phyloP scores from a whole-genome alignment of 2,113 vertebrate genomes.

The Limnothrissa miodon region DNA sequence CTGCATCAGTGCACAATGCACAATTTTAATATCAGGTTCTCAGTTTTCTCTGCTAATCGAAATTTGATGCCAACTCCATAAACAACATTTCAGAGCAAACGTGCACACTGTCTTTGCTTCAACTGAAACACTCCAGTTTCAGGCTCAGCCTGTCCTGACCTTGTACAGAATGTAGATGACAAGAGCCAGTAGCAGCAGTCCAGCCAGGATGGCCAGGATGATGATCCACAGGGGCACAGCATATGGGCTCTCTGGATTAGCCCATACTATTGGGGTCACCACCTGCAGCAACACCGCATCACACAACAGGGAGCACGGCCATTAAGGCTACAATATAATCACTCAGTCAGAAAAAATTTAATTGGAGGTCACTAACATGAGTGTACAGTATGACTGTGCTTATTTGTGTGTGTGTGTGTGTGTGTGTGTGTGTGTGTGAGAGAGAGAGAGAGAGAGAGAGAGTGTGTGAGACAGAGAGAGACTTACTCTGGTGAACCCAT shows the following conservation, averaged over 20 bases:
- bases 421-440: too few relatives aligned
- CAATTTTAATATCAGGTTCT: too few relatives aligned
- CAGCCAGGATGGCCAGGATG: slow-evolving; percentile 85
- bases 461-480: background rate
- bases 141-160: slow-evolving; percentile 63
- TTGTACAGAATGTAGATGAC: slow-evolving; percentile 91
- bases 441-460: background rate
- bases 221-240: slow-evolving; percentile 88
- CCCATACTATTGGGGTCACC: slow-evolving; percentile 82
- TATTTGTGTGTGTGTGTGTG: too few relatives aligned
- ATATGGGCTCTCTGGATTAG: slow-evolving; percentile 79
- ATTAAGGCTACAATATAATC: background rate
- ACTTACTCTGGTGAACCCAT: slow-evolving; percentile 75
- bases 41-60: too few relatives aligned
- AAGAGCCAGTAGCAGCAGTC: slow-evolving; percentile 83
- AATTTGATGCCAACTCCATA: too few relatives aligned
- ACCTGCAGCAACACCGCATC: slow-evolving; percentile 64
- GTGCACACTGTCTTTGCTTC: background rate
- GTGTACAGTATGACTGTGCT: too few relatives aligned
- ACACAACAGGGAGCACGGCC: background rate
- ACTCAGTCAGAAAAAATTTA: background rate
- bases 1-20: too few relatives aligned
- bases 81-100: background rate
- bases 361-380: background rate
- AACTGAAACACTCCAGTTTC: background rate